Evolutionary conservation across 1,140 invertebrate genomes (phyloP).

Genomic region (Drosophila rufa): DNA sequence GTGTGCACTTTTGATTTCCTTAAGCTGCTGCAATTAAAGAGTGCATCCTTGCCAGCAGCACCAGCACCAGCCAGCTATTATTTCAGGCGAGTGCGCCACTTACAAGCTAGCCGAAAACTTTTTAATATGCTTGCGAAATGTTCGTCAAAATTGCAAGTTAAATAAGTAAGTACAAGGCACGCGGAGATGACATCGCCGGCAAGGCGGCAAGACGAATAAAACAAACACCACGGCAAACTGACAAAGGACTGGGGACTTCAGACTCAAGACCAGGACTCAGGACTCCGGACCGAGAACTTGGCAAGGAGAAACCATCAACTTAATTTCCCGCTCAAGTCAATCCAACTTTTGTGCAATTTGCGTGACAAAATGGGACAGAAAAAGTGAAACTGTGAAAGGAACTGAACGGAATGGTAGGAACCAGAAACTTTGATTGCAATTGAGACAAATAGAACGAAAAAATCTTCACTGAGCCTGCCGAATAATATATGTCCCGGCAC

Average conservation of each 20-base stretch:
- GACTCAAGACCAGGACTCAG: not conserved
- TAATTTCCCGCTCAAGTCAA: slow-evolving; percentile 80
- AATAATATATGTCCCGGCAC: slow-evolving; percentile 76
- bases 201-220: slow-evolving; percentile 38
- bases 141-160: slow-evolving; percentile 61
- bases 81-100: slow-evolving; percentile 61
- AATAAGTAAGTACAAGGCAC: slow-evolving; percentile 62
- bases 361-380: slow-evolving; percentile 57
- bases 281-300: slow-evolving; percentile 14
- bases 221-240: slow-evolving; percentile 47
- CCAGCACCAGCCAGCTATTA: slow-evolving; percentile 42
- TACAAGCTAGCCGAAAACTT: slow-evolving; percentile 56
- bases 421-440: slow-evolving; percentile 77
- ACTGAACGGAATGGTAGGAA: slow-evolving; percentile 22
- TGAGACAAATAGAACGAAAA: slow-evolving; percentile 64
- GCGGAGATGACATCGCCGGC: slow-evolving; percentile 26
- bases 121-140: slow-evolving; percentile 68
- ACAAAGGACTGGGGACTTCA: slow-evolving; percentile 21
- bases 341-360: slow-evolving; percentile 80
- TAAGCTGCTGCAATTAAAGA: slow-evolving; percentile 57
- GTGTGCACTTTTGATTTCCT: slow-evolving; percentile 60
- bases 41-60: slow-evolving; percentile 32
- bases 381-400: slow-evolving; percentile 25
- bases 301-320: slow-evolving; percentile 66
- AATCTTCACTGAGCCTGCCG: slow-evolving; percentile 46